These are phyloP conservation scores for Marmota monax DNA, from an alignment of 2,113 vertebrate genomes.

Conservation along the genomic window DNA sequence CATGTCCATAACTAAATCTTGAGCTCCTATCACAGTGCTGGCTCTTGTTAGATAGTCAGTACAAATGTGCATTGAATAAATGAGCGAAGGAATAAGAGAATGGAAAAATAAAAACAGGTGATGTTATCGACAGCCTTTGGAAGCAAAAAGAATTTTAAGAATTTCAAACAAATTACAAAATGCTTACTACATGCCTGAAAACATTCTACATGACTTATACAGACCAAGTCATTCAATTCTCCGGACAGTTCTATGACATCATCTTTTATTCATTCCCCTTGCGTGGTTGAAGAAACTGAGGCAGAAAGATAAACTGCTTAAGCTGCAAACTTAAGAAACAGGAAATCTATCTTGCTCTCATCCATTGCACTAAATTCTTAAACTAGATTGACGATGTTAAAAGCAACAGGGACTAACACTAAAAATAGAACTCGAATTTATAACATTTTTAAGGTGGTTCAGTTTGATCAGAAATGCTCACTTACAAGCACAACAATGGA, in stretches of 20 bases:
- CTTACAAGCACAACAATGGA: neutral
- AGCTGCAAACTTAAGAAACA: neutral
- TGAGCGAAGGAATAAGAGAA: neutral
- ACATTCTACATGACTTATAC: neutral
- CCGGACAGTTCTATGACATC: neutral
- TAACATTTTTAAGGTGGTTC: neutral
- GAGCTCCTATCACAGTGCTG: neutral
- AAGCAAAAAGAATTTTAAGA: neutral
- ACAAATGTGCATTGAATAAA: neutral
- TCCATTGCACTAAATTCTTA: neutral
- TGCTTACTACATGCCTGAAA: neutral
- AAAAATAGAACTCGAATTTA: constrained; percentile 20
- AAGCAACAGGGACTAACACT: neutral
- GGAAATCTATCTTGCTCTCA: neutral
- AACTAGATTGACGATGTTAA: neutral
- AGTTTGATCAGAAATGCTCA: constrained; percentile 14
- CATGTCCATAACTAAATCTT: neutral
- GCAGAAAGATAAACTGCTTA: neutral
- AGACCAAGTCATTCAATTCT: neutral
- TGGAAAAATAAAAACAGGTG: neutral
- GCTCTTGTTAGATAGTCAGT: neutral
- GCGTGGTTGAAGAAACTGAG: neutral
- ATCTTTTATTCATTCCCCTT: neutral
- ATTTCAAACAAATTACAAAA: constrained; percentile 48
- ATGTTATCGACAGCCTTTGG: neutral